These are phyloP conservation scores for Melieria picta DNA, from an alignment of 2,888 invertebrate species.

Conservation along the genomic window DNA sequence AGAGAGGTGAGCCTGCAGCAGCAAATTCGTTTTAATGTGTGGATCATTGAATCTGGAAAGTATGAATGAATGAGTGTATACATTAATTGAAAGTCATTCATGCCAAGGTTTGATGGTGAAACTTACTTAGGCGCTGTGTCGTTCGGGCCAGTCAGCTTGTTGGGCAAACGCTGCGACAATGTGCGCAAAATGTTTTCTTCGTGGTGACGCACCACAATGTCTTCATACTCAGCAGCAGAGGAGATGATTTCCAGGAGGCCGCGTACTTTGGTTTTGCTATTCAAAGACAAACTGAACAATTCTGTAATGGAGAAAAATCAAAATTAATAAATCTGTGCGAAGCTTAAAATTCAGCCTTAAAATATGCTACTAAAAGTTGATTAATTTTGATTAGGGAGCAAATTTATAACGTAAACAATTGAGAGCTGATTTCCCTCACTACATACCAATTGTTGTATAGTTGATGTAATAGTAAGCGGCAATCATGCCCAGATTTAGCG, in stretches of 20 bases:
- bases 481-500: conserved; percentile 99
- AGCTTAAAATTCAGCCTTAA: not conserved
- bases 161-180: conserved; percentile 69
- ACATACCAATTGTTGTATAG: conserved; percentile 94
- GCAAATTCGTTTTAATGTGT: conserved; percentile 93
- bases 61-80: not conserved
- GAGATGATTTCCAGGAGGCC: conserved; percentile 98
- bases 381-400: too few relatives aligned
- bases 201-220: conserved; percentile 91
- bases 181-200: conserved; percentile 87
- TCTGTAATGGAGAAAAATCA: conserved; percentile 71
- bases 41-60: conserved; percentile 88
- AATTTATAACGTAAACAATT: not conserved
- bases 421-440: not conserved
- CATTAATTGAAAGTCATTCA: not conserved
- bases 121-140: conserved; percentile 77
- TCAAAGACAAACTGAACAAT: conserved; percentile 95
- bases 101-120: not conserved
- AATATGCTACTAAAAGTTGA: not conserved
- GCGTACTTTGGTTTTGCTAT: conserved; percentile 96
- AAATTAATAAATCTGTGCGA: not conserved
- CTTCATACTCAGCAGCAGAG: conserved; percentile 96
- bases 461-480: conserved; percentile 99
- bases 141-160: conserved; percentile 72
- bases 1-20: conserved; percentile 95